These are phyloP conservation scores for Festucalex cinctus DNA, from an alignment of 2,113 vertebrate species.

Conservation along the genomic window DNA sequence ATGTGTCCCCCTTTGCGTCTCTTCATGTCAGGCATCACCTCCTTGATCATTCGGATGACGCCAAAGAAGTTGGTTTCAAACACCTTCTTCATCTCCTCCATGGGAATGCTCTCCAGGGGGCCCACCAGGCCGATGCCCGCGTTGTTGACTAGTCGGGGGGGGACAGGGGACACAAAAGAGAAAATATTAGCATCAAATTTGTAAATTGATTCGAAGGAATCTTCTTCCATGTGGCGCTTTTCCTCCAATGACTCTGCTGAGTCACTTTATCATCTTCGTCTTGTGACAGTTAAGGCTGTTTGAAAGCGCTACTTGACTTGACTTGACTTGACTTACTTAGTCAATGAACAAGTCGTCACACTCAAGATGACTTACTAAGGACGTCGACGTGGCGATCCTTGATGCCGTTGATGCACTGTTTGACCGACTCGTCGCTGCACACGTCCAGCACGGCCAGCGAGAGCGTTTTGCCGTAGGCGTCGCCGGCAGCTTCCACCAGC, in stretches of 20 bases:
- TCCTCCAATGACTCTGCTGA: too few species aligned
- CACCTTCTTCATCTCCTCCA: conserved; percentile 74
- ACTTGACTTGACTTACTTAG: too few species aligned
- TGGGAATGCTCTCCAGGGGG: conserved; percentile 70
- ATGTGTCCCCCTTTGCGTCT: conserved; percentile 67
- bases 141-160: conserved; percentile 63
- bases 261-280: too few species aligned
- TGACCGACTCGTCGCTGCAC: conserved; percentile 79
- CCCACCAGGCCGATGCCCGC: conserved; percentile 74
- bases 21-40: conserved; percentile 76
- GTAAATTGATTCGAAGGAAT: too few species aligned
- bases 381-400: conserved; percentile 77
- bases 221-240: too few species aligned
- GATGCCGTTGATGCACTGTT: conserved; percentile 74
- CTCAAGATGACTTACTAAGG: conserved; percentile 78
- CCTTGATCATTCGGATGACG: conserved; percentile 74
- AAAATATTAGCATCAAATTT: too few species aligned
- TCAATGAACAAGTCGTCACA: too few species aligned
- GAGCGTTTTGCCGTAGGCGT: conserved; percentile 74
- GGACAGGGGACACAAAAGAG: not conserved
- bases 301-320: too few species aligned
- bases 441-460: conserved; percentile 80
- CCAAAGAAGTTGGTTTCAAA: conserved; percentile 77
- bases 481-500: conserved; percentile 77
- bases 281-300: too few species aligned